A percentile compares a stretch with the other conserved stretches of the same genome.
Conservation (phyloP, 2,797 vertebrate genomes). For the Catostomus latipinnis region DNA sequence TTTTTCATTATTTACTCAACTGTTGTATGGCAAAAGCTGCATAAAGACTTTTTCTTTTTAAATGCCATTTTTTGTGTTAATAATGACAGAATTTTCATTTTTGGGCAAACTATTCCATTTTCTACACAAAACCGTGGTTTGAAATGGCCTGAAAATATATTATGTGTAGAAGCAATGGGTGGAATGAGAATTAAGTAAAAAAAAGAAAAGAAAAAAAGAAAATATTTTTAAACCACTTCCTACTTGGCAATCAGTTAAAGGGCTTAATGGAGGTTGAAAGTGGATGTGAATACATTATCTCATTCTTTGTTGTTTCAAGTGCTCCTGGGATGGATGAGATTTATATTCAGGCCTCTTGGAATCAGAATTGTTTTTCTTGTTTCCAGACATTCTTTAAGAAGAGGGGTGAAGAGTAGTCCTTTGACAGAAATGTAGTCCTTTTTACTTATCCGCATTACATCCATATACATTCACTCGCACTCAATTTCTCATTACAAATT, state of each 20-base stretch:
- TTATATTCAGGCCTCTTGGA: not conserved
- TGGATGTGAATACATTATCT: not conserved
- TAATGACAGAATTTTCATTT: too few species aligned
- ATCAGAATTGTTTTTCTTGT: not conserved
- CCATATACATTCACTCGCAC: not conserved
- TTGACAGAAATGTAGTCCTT: not conserved
- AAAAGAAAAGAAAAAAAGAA: not conserved
- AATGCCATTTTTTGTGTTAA: too few species aligned
- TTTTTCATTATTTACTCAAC: too few species aligned
- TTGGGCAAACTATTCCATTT: too few species aligned
- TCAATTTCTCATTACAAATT: not conserved
- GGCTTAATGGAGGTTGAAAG: constrained; percentile 7
- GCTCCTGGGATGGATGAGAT: not conserved
- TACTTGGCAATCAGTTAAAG: constrained; percentile 8
- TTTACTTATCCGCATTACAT: not conserved
- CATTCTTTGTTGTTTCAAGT: constrained; percentile 4
- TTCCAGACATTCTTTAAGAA: not conserved
- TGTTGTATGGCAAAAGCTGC: too few species aligned
- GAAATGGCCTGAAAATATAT: not conserved
- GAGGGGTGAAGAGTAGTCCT: not conserved
- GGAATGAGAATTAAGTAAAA: constrained; percentile 4
- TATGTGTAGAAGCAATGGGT: not conserved
- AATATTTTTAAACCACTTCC: constrained; percentile 9
- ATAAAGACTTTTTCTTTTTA: too few species aligned
- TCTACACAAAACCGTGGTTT: too few species aligned